Evolutionary conservation across 2,888 invertebrate species (phyloP).

Genomic region (Platycnemis pennipes): DNA sequence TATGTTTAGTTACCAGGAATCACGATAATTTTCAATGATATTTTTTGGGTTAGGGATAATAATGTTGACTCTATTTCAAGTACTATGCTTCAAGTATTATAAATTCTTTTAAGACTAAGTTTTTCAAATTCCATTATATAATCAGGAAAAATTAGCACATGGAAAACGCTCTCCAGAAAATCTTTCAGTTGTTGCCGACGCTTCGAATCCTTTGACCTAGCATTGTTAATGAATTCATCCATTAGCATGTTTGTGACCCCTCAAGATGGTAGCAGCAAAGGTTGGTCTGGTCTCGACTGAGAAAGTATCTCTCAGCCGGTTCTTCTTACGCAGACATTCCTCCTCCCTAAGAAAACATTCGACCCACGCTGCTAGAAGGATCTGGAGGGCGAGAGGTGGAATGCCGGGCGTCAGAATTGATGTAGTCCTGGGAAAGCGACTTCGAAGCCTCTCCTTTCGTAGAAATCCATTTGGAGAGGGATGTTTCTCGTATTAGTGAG

Average conservation of each 20-base stretch:
- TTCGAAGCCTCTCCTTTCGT: not conserved
- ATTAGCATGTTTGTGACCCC: slow-evolving; percentile 24
- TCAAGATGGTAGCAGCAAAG: not conserved
- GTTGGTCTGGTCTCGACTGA: slow-evolving; percentile 4
- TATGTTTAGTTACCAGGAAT: too few relatives aligned
- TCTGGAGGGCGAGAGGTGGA: not conserved
- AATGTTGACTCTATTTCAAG: too few relatives aligned
- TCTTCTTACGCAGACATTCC: not conserved
- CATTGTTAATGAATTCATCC: slow-evolving; percentile 11
- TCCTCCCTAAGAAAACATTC: slow-evolving; percentile 13
- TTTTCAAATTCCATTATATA: not conserved
- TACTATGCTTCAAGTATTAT: too few relatives aligned
- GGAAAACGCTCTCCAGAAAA: not conserved
- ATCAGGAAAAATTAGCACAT: not conserved
- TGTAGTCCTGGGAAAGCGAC: slow-evolving; percentile 31
- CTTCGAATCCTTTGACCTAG: not conserved
- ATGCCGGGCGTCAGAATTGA: slow-evolving; percentile 31
- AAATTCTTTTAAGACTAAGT: too few relatives aligned
- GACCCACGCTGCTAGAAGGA: not conserved
- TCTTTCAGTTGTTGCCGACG: not conserved
- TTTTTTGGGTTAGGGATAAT: too few relatives aligned
- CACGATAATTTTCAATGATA: too few relatives aligned
- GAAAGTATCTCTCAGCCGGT: not conserved
- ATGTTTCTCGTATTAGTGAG: not conserved
- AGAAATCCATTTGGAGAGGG: not conserved